Evolutionary conservation across 2,113 vertebrate species (phyloP).

Genomic region (Saguinus imperator): DNA sequence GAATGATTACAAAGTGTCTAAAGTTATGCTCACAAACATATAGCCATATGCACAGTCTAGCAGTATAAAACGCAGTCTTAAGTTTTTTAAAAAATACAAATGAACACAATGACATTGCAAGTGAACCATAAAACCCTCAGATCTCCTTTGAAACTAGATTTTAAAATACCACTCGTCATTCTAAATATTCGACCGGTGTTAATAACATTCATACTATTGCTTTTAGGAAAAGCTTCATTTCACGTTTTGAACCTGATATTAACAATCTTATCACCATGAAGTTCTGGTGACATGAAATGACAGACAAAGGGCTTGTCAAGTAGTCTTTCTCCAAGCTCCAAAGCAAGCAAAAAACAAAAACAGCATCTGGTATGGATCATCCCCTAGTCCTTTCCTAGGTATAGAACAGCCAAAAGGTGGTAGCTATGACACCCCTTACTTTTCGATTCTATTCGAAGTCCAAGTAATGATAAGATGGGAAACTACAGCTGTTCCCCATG

Average conservation of each 20-base stretch:
- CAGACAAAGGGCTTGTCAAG: constrained; percentile 31
- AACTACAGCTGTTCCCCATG: not conserved
- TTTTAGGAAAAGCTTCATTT: constrained; percentile 49
- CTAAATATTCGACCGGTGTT: constrained; percentile 8
- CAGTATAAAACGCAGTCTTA: constrained; percentile 3
- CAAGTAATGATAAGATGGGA: constrained; percentile 4
- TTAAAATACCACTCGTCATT: constrained; percentile 32
- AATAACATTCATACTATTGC: constrained; percentile 12
- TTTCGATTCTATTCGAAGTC: constrained; percentile 48
- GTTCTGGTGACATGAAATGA: constrained; percentile 10
- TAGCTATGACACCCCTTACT: not conserved
- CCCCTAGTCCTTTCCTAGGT: constrained; percentile 38
- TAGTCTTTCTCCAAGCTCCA: constrained; percentile 52
- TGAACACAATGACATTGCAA: not conserved
- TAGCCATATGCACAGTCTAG: not conserved
- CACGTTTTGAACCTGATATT: constrained; percentile 4
- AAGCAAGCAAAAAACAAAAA: constrained; percentile 61
- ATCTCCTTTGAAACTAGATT: constrained; percentile 23
- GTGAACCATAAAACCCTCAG: constrained; percentile 36
- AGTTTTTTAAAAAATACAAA: not conserved
- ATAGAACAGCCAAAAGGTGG: constrained; percentile 25
- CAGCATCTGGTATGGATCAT: not conserved
- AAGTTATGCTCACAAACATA: constrained; percentile 43
- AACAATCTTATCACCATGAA: not conserved
- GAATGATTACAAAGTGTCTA: constrained; percentile 5